Evolutionary conservation across 2,113 vertebrate genomes (phyloP).

Genomic region (Clupea harengus): DNA sequence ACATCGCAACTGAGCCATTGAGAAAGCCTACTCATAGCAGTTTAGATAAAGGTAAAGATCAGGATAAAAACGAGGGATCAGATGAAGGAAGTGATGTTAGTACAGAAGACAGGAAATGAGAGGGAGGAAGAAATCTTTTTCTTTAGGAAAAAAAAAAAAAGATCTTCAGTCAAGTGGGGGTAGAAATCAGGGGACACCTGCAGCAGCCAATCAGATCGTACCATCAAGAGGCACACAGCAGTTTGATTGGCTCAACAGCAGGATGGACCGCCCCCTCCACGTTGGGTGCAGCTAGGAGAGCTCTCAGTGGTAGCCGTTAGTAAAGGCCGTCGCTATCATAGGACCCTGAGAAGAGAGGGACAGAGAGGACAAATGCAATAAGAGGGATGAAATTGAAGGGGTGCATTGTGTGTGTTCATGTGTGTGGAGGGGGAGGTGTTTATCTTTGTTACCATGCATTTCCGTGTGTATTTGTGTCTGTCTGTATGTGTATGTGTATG

Average conservation of each 20-base stretch:
- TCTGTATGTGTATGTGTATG: constrained; percentile 25
- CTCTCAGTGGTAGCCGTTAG: constrained; percentile 96
- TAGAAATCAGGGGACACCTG: constrained; percentile 69
- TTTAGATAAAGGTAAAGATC: constrained; percentile 64
- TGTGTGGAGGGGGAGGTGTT: background rate
- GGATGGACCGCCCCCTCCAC: constrained; percentile 53
- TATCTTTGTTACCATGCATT: background rate
- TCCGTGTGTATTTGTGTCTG: background rate
- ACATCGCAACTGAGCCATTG: constrained; percentile 47
- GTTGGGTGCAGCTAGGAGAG: constrained; percentile 56
- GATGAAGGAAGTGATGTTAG: constrained; percentile 76
- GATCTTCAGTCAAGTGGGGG: constrained; percentile 78
- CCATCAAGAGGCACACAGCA: constrained; percentile 66
- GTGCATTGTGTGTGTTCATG: background rate
- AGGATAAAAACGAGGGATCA: constrained; percentile 60
- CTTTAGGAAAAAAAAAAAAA: constrained; percentile 62
- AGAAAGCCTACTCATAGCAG: constrained; percentile 47
- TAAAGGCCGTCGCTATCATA: constrained; percentile 97
- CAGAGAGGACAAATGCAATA: background rate
- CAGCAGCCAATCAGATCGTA: constrained; percentile 76
- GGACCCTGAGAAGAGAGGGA: constrained; percentile 76
- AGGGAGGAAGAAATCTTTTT: constrained; percentile 56
- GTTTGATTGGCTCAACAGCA: constrained; percentile 68
- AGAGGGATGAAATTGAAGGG: background rate
- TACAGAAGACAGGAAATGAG: constrained; percentile 72